A percentile compares a stretch with the other conserved stretches of the same genome.
Evolutionary conservation across 2,888 invertebrate genomes (phyloP).

Genomic region (Anoplius nigerrimus): DNA sequence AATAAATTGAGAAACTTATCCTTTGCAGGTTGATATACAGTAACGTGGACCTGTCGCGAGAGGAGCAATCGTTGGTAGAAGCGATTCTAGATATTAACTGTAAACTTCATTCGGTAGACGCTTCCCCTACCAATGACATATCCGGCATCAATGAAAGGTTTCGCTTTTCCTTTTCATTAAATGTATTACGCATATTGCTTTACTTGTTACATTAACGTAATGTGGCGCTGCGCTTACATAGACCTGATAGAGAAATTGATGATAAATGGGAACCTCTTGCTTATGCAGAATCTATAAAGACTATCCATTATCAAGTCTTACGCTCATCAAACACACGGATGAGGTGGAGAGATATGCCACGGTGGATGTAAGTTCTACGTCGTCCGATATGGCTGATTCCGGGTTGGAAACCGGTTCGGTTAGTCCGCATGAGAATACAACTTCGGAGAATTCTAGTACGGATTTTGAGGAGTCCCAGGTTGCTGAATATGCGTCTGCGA

Average conservation of each 20-base stretch:
- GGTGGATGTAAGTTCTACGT: slow-evolving; percentile 58
- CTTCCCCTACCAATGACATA: slow-evolving; percentile 25
- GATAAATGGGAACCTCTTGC: slow-evolving; percentile 8
- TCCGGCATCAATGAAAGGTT: slow-evolving; percentile 42
- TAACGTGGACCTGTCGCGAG: slow-evolving; percentile 62
- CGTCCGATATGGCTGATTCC: slow-evolving; percentile 74
- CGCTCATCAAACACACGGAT: slow-evolving; percentile 10
- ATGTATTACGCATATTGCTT: background rate
- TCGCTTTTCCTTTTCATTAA: background rate
- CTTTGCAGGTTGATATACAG: slow-evolving; percentile 67
- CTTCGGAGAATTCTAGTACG: slow-evolving; percentile 71
- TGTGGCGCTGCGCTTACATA: background rate
- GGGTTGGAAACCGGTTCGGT: slow-evolving; percentile 73
- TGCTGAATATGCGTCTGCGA: slow-evolving; percentile 67
- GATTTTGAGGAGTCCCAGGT: slow-evolving; percentile 67
- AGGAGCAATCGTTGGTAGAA: slow-evolving; percentile 63
- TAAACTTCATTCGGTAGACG: slow-evolving; percentile 25
- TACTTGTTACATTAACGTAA: background rate
- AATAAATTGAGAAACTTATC: background rate
- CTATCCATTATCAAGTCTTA: slow-evolving; percentile 23
- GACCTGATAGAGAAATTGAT: background rate
- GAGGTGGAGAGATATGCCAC: slow-evolving; percentile 39
- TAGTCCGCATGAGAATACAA: slow-evolving; percentile 73
- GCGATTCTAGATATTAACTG: slow-evolving; percentile 52
- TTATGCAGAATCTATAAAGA: slow-evolving; percentile 40